A percentile compares a stretch with the other conserved stretches of the same genome.
Conservation (phyloP, 92 coral and sea anemone genomes). For the Chrysogorgia sp. region DNA sequence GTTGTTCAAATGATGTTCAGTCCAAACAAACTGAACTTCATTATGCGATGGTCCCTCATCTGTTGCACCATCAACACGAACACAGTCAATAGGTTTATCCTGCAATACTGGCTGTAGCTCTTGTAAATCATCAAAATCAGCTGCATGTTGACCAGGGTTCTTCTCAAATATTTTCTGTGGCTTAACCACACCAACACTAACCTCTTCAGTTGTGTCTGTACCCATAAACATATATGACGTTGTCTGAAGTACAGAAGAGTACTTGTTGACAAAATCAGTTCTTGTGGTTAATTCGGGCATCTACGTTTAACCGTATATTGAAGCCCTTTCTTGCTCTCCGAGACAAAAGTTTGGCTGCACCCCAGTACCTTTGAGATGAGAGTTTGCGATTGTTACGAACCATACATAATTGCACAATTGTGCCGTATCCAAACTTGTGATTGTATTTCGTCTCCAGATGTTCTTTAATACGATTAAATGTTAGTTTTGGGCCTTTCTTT, state of each 20-base stretch:
- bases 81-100: constrained; percentile 34
- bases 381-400: constrained; percentile 33
- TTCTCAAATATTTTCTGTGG: constrained; percentile 20
- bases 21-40: constrained; percentile 55
- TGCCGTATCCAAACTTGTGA: constrained; percentile 10
- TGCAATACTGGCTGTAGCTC: constrained; percentile 4
- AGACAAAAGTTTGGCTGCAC: constrained; percentile 23
- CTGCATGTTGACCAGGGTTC: constrained; percentile 38
- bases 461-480: constrained; percentile 34
- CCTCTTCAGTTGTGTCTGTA: constrained; percentile 25
- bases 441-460: constrained; percentile 19
- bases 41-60: constrained; percentile 42
- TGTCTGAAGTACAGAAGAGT: constrained; percentile 42
- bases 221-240: constrained; percentile 40
- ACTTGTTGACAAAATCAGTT: constrained; percentile 51
- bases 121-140: constrained; percentile 2
- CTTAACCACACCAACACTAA: constrained; percentile 46
- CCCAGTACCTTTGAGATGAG: constrained; percentile 41
- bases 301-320: constrained; percentile 32
- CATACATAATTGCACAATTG: constrained; percentile 33
- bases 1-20: constrained; percentile 39
- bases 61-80: constrained; percentile 49
- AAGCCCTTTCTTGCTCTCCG: constrained; percentile 47
- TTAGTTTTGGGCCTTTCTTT: constrained; percentile 28
- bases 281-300: constrained; percentile 48